These are phyloP conservation scores for Noturus placidus DNA, from an alignment of 2,113 vertebrate genomes.

Conservation along the genomic window DNA sequence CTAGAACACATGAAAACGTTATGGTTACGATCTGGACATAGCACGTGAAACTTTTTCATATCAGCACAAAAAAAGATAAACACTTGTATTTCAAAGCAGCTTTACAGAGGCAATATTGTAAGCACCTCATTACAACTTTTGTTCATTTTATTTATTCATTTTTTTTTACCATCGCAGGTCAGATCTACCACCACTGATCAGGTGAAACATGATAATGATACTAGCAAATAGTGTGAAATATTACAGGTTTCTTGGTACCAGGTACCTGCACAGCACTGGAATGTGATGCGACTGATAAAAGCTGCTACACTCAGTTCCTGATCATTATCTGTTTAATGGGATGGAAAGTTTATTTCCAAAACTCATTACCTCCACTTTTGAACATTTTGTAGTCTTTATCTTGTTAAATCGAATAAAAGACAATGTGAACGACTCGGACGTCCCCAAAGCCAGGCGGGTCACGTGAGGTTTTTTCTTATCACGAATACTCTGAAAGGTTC, in stretches of 20 bases:
- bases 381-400: not conserved
- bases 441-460: not conserved
- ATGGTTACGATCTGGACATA: not conserved
- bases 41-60: too few species aligned
- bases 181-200: not conserved
- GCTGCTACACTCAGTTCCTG: not conserved
- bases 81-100: not conserved
- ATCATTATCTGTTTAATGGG: constrained; percentile 18
- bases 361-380: constrained; percentile 6
- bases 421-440: not conserved
- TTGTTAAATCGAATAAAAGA: not conserved
- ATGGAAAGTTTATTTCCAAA: not conserved
- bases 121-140: not conserved
- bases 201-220: not conserved
- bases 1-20: not conserved
- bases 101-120: not conserved
- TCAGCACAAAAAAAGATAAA: not conserved
- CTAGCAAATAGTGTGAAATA: not conserved
- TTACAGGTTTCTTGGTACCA: not conserved
- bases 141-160: not conserved
- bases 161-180: not conserved
- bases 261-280: not conserved
- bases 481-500: too few species aligned
- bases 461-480: not conserved
- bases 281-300: not conserved